Percentiles rank a stretch among this genome's conserved stretches.
These are phyloP conservation scores for Lampropteryx suffumata DNA, from an alignment of 2,888 invertebrate genomes.

Conservation along the genomic window DNA sequence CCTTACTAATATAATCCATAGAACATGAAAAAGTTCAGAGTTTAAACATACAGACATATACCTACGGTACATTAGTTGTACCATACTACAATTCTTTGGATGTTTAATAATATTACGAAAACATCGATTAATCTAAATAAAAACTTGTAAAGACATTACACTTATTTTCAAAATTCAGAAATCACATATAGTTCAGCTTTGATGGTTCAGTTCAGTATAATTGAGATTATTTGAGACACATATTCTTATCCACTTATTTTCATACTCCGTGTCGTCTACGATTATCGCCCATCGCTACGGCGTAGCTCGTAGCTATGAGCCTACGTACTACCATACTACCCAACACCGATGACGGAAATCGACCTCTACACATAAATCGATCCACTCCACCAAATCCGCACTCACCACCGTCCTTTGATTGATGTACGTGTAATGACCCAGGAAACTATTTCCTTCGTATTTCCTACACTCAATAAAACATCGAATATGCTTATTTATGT, in stretches of 20 bases:
- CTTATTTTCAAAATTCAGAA: too few relatives aligned
- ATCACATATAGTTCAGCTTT: too few relatives aligned
- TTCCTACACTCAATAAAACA: conserved; percentile 81
- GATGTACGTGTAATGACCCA: conserved; percentile 78
- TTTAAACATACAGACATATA: neutral
- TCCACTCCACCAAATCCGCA: conserved; percentile 51
- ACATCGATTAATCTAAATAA: too few relatives aligned
- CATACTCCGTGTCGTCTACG: conserved; percentile 12
- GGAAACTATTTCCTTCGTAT: conserved; percentile 80
- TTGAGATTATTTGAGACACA: neutral
- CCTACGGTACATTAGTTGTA: neutral
- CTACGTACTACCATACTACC: conserved; percentile 14
- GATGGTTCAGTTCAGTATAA: too few relatives aligned
- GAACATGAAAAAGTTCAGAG: neutral
- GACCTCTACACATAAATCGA: conserved; percentile 45
- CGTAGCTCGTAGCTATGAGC: conserved; percentile 22
- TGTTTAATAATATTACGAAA: too few relatives aligned
- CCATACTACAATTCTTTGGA: too few relatives aligned
- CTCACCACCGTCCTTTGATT: conserved; percentile 67
- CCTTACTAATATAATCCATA: conserved; percentile 36
- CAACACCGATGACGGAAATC: conserved; percentile 34
- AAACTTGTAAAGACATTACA: too few relatives aligned
- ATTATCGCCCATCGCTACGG: conserved; percentile 19
- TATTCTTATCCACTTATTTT: conserved; percentile 2
- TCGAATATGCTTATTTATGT: conserved; percentile 80